These are phyloP conservation scores for Tricholaema leucomelas DNA, from an alignment of 2,113 vertebrate species.

Conservation along the genomic window DNA sequence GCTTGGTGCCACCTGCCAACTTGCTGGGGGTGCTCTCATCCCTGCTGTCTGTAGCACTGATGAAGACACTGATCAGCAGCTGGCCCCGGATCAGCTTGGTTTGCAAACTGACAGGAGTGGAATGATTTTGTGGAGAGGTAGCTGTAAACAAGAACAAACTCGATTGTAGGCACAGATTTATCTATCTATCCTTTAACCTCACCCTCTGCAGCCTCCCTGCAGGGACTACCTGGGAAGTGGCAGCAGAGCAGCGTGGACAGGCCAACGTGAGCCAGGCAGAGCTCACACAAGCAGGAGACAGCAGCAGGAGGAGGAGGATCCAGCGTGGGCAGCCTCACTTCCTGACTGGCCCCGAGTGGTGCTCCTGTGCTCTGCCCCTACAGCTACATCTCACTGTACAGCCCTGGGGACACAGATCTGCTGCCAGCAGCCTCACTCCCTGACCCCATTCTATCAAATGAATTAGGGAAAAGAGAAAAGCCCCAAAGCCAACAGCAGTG, in stretches of 20 bases:
- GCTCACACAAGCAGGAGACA: background rate
- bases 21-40: no score
- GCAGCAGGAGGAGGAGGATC: background rate
- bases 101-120: no score
- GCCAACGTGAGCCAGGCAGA: accelerated
- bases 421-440: background rate
- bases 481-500: no score
- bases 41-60: no score
- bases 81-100: no score
- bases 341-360: accelerated
- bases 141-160: no score
- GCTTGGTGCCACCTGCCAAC: no score
- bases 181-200: accelerated
- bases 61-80: no score
- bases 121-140: no score
- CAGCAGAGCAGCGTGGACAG: background rate
- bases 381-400: accelerated
- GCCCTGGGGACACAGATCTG: accelerated
- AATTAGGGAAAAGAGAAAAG: background rate
- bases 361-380: background rate
- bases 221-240: background rate
- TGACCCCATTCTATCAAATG: background rate
- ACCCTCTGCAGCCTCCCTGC: background rate
- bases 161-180: no score
- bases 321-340: accelerated